Evolutionary conservation across 30 jellyfish, hydroid and myxozoan species (phyloP), one percentile per base, ranked within the genome.

Genomic region (Mastigias papua): DNA sequence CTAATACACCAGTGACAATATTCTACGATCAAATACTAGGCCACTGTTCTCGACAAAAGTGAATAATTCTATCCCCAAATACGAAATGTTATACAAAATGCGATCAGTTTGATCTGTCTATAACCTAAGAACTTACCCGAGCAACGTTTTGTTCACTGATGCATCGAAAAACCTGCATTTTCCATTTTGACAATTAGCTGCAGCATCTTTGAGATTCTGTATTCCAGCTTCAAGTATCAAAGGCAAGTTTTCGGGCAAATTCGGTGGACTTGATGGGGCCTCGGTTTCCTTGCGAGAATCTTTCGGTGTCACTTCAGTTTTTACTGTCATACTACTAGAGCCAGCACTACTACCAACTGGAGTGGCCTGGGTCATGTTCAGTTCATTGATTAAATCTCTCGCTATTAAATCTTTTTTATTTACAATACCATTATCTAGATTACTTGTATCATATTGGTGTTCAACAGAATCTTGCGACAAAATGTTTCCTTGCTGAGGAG

Each of bases 81-180:
- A 46, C 16, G 60, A 46, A n/a, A n/a, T n/a, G n/a, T n/a, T n/a
- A n/a, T n/a, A n/a, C n/a, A n/a, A n/a, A n/a, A n/a, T n/a, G n/a
- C n/a, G n/a, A n/a, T n/a, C n/a, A n/a, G n/a, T n/a, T n/a, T n/a
- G n/a, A n/a, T n/a, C n/a, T n/a, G n/a, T n/a, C n/a, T n/a, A n/a
- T n/a, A n/a, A n/a, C n/a, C n/a, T n/a, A 17, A 82, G 48, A 29
- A 49, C 89, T 82, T 67, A 95, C 99, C 96, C 80, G 22, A 95
- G 90, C 81, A 95, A 69, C 21, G 87, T 90, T 67, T 95, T 86
- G 93, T 95, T 95, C 35, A 95, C 96, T 54, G 88, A 81, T 9
- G 75, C 80, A 57, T 83, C 95, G 54, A 95, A 95, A 27, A 87
- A 95, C 34, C 97, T 74, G 81, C 92, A 79, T 81, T 89, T 89